phyloP scores from a whole-genome alignment of 2,888 invertebrate species.

The Parnassius orleans region DNA sequence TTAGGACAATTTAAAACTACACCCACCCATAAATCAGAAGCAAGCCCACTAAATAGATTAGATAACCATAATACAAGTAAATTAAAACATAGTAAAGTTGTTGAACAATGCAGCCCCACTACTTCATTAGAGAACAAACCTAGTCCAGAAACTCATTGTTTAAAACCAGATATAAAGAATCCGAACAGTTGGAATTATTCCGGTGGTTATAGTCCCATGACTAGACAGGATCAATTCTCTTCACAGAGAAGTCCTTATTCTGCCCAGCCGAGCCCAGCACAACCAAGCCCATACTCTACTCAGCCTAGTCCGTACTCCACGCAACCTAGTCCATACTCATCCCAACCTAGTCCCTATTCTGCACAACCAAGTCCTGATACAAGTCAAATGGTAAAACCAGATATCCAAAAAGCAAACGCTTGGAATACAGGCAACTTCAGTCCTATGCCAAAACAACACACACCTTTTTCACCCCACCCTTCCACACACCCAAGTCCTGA shows the following conservation, averaged over 20 bases:
- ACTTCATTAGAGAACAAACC: constrained; percentile 72
- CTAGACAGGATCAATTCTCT: constrained; percentile 70
- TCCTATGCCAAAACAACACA: constrained; percentile 73
- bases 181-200: constrained; percentile 66
- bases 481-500: constrained; percentile 72
- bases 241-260: constrained; percentile 75
- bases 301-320: constrained; percentile 71
- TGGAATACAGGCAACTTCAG: constrained; percentile 74
- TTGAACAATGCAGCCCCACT: constrained; percentile 74
- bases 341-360: constrained; percentile 72
- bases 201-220: constrained; percentile 72
- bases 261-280: constrained; percentile 70
- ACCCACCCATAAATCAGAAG: constrained; percentile 71
- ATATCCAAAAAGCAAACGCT: constrained; percentile 62
- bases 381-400: constrained; percentile 70
- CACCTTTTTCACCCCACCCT: constrained; percentile 71
- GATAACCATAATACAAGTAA: constrained; percentile 56
- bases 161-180: constrained; percentile 69
- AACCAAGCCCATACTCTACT: constrained; percentile 69
- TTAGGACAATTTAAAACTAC: constrained; percentile 70
- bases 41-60: constrained; percentile 69
- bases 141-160: constrained; percentile 62
- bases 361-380: constrained; percentile 75
- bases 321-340: constrained; percentile 73
- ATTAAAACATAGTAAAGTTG: constrained; percentile 64